Evolutionary conservation across 2,888 invertebrate genomes (phyloP).

Genomic region (Malthinus seriepunctatus): DNA sequence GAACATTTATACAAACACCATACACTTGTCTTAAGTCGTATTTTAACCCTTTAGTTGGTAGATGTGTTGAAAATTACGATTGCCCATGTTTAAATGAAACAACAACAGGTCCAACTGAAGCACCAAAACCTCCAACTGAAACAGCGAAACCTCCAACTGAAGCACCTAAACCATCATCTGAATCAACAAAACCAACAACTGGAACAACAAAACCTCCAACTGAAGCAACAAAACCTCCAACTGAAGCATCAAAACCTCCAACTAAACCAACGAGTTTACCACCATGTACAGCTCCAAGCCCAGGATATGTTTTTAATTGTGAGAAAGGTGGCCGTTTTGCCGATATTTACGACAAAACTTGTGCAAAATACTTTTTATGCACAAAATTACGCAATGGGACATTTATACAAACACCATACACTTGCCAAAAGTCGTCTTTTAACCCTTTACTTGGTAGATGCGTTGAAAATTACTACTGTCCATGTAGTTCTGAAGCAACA

Average conservation of each 20-base stretch:
- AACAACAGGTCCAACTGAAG: not conserved
- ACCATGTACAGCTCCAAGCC: conserved; percentile 1
- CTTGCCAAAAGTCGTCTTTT: conserved; percentile 36
- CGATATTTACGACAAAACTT: conserved; percentile 48
- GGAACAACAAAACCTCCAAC: no score
- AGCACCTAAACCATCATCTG: no score
- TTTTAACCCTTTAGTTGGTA: conserved; percentile 28
- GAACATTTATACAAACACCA: conserved; percentile 45
- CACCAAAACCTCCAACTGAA: no score
- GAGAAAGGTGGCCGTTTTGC: conserved; percentile 53
- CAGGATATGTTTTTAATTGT: conserved; percentile 16
- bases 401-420: conserved; percentile 43
- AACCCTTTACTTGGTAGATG: conserved; percentile 31
- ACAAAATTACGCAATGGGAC: conserved; percentile 34
- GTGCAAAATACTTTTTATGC: conserved; percentile 39
- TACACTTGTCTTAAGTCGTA: conserved; percentile 27
- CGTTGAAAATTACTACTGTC: not conserved
- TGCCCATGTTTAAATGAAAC: conserved; percentile 9
- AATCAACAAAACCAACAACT: no score
- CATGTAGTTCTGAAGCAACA: no score
- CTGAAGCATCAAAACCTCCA: no score
- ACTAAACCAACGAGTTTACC: no score
- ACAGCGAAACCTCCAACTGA: no score
- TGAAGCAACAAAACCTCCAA: no score
- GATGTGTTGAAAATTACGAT: conserved; percentile 39